phyloP scores from a whole-genome alignment of 2,113 vertebrate genomes.

The Rostratula benghalensis region DNA sequence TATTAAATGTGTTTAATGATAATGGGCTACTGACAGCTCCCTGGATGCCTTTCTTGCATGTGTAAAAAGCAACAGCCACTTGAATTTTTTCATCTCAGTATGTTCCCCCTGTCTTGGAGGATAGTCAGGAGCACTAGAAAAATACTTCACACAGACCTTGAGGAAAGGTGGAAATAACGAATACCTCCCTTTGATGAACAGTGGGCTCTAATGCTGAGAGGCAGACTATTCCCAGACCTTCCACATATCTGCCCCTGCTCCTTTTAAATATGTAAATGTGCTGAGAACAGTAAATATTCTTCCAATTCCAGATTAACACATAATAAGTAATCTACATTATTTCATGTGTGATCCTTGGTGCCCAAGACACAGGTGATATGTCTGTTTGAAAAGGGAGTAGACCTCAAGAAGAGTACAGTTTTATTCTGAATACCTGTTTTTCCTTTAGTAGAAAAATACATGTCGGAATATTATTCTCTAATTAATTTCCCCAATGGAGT shows the following conservation, averaged over 20 bases:
- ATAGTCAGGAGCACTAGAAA: background rate
- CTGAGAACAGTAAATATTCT: background rate
- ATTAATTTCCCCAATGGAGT: background rate
- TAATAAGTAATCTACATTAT: background rate
- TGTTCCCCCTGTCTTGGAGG: background rate
- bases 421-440: background rate
- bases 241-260: background rate
- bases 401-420: background rate
- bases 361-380: background rate
- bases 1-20: background rate
- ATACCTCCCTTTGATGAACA: background rate
- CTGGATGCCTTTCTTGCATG: background rate
- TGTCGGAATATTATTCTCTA: background rate
- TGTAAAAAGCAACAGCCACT: background rate
- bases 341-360: background rate
- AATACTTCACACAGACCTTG: background rate
- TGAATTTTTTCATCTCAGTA: background rate
- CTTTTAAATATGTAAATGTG: background rate
- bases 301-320: background rate
- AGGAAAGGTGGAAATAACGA: background rate
- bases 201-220: background rate
- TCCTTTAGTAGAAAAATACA: background rate
- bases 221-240: background rate
- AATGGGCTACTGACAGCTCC: background rate
- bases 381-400: background rate